Evolutionary conservation across 2,888 invertebrate genomes (phyloP), one percentile per base, ranked within the genome.

Genomic region (Anarsia innoxiella): DNA sequence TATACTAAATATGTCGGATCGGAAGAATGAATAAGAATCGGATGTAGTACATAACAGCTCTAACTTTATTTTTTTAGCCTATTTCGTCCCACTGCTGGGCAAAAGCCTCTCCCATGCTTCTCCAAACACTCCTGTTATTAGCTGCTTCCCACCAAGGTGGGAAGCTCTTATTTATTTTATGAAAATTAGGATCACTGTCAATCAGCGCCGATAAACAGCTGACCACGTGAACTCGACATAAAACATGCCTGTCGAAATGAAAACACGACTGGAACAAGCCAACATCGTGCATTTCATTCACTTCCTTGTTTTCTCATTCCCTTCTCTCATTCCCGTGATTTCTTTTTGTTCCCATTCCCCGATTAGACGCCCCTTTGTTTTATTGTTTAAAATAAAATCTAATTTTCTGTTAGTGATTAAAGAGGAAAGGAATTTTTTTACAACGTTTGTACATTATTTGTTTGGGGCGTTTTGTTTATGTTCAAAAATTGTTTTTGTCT

Each of bases 331-430:
- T 43, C 45, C 40, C 42, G 36, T 45, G 49, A 47, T 50, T 53
- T 52, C 48, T 48, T 47, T 56, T 56, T 51, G 46, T 51, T 52
- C 46, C 12, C 12, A 6, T 44, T 42, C 47, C 47, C 46, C 48
- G 51, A 52, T 53, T 53, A 49, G 47, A 42, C 34, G 34, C 44
- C 44, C 49, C 56, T 54, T 50, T 55, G 48, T 48, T 55, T 51
- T 43, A 47, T 51, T 51, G 47, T 49, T 53, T 48, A 48, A 50
- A 44, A 48, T 46, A 43, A 40, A 51, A 53, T 45, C 49, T 50
- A 49, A 53, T 53, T 51, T 48, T 39, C 42, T 39, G 39, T 37
- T 42, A 29, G 42, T 39, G 46, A 52, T 50, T 48, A 39, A 31
- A 41, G 40, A 11, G 13, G 34, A 11, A 6, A 14, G 25, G 14